phyloP scores from a whole-genome alignment of 2,113 vertebrate species.

The Mastomys natalensis region DNA sequence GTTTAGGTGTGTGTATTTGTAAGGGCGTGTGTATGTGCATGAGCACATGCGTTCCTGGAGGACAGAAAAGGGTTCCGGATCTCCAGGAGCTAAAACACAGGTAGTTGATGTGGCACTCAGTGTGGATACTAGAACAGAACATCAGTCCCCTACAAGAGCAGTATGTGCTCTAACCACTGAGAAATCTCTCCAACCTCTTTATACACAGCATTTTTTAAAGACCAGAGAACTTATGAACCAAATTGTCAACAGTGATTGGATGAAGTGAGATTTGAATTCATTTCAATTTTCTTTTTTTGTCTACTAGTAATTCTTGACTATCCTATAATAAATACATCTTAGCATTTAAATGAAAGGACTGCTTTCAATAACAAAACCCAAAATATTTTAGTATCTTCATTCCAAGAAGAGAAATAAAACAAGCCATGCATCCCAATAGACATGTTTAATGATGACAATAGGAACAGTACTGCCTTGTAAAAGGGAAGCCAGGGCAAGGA shows the following conservation, averaged over 20 bases:
- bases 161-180: neutral
- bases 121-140: neutral
- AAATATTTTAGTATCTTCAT: neutral
- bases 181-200: neutral
- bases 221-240: neutral
- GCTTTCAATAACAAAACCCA: slow-evolving; percentile 22
- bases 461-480: neutral
- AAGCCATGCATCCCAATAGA: neutral
- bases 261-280: neutral
- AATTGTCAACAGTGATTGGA: neutral
- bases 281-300: slow-evolving; percentile 33
- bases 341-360: neutral
- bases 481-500: neutral
- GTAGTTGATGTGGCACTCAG: neutral
- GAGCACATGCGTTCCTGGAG: neutral
- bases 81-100: neutral
- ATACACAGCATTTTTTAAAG: neutral
- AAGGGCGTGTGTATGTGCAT: neutral
- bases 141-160: neutral
- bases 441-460: neutral
- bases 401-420: neutral
- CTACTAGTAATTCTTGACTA: neutral
- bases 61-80: neutral
- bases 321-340: neutral
- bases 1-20: neutral